Percentiles rank a stretch among this genome's conserved stretches.
Evolutionary conservation across 2,797 vertebrate species (phyloP).

Genomic region (Ciconia nigra): DNA sequence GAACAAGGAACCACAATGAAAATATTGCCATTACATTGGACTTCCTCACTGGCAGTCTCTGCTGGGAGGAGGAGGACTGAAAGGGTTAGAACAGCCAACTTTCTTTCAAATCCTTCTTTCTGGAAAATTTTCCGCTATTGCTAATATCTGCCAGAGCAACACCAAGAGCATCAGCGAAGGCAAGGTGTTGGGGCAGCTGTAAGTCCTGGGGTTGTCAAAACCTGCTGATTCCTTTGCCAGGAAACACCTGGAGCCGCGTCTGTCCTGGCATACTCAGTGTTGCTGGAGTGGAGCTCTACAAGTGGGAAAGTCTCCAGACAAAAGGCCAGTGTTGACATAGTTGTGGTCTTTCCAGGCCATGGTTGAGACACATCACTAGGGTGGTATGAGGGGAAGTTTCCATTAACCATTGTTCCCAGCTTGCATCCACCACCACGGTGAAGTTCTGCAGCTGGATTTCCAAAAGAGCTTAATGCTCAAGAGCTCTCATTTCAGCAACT

Average conservation of each 20-base stretch:
- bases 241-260: neutral
- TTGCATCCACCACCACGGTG: neutral
- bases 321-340: conserved; percentile 49
- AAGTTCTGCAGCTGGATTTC: conserved; percentile 38
- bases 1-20: neutral
- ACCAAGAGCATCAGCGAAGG: neutral
- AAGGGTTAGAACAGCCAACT: neutral
- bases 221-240: neutral
- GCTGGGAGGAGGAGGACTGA: neutral
- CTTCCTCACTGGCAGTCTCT: neutral
- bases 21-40: neutral
- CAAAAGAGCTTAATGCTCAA: conserved; percentile 4
- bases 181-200: neutral
- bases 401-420: conserved; percentile 43
- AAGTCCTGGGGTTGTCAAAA: neutral
- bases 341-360: neutral
- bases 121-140: neutral
- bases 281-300: neutral
- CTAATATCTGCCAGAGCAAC: neutral
- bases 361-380: conserved; percentile 24
- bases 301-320: conserved; percentile 4
- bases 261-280: neutral
- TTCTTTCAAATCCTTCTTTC: neutral
- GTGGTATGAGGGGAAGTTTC: conserved; percentile 59
- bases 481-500: conserved; percentile 39